These are phyloP conservation scores for Aspidiotus rigidus DNA, from an alignment of 2,888 invertebrate species.

Conservation along the genomic window DNA sequence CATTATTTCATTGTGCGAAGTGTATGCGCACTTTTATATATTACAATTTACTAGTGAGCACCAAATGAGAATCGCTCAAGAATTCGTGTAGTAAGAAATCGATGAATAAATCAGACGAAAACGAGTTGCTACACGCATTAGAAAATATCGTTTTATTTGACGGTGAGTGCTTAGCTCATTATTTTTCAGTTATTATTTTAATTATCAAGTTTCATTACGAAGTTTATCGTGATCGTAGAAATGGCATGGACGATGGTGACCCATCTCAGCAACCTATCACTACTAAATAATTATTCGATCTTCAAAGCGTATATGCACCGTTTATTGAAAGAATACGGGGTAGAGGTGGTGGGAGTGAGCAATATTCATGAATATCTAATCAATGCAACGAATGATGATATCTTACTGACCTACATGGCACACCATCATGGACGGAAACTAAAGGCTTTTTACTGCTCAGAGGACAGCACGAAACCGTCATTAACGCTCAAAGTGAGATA, in stretches of 20 bases:
- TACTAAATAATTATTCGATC: slow-evolving; percentile 3
- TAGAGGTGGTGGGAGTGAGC: slow-evolving; percentile 4
- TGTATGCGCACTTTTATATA: background rate
- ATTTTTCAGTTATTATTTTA: slow-evolving; percentile 4
- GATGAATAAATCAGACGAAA: slow-evolving; percentile 2
- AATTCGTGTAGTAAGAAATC: background rate
- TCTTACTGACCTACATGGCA: background rate
- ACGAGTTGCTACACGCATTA: background rate
- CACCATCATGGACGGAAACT: slow-evolving; percentile 2
- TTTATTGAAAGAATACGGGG: slow-evolving; percentile 4
- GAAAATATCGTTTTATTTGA: slow-evolving; percentile 4
- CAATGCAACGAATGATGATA: background rate
- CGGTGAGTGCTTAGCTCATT: slow-evolving; percentile 4
- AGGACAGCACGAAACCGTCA: slow-evolving; percentile 2
- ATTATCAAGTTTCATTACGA: slow-evolving; percentile 1
- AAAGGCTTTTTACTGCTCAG: background rate
- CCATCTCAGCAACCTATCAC: slow-evolving; percentile 2
- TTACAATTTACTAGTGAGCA: background rate
- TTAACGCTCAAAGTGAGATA: background rate
- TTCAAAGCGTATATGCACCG: slow-evolving; percentile 2
- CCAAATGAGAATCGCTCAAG: background rate
- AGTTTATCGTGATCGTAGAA: slow-evolving; percentile 2
- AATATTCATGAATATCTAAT: slow-evolving; percentile 2
- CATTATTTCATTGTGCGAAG: background rate
- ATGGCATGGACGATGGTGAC: background rate